Base-by-base conservation (phyloP, 1,140 invertebrate species). In the Adelges cooleyi region DNA sequence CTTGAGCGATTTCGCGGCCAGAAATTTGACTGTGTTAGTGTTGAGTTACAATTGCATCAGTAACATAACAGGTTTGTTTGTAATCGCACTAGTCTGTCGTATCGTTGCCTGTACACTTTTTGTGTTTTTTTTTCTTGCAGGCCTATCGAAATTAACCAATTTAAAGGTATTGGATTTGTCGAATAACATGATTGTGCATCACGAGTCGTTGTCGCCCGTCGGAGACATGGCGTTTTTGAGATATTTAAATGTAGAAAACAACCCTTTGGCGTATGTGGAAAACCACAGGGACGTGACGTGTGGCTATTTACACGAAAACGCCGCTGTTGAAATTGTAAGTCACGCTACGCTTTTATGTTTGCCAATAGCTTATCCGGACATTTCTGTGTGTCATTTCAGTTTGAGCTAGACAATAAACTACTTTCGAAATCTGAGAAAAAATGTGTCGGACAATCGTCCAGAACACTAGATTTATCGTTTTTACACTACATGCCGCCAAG, bases 151-250 rank as follows among this genome's bases (percentile, higher is more conserved):
- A 40, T 70, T 84, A 15, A 77, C 80, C 65, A 78, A 77, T 68
- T 65, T 85, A 4, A 74, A 70, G 3, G 78, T 81, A 71, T 71
- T 85, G 49, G 81, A 85, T 75, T 69, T 85, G 13, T 80, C 80
- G 0, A 78, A 80, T 33, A 85, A 85, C 70, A 83, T 81, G 70
- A 70, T 85, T 52, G 72, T 79, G n/a, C 78, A 84, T 49, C 83
- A 85, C 70, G 74, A 74, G 27, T 69, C 73, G 13, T 72, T 85
- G 1, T 74, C 78, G 68, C 78, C 81, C 2, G 68, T 85, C 0
- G 76, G 78, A 56, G 76, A 76, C 42, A 74, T 85, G 66, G 72
- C 78, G 9, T 74, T 77, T 2, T 72, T 85, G 2, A 73, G 79
- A 42, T 78, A 74, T 71, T 56, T 85, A 9, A 79, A 77, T 65